Evolutionary conservation across 2,888 invertebrate species (phyloP).

Genomic region (Lacanobia oleracea): DNA sequence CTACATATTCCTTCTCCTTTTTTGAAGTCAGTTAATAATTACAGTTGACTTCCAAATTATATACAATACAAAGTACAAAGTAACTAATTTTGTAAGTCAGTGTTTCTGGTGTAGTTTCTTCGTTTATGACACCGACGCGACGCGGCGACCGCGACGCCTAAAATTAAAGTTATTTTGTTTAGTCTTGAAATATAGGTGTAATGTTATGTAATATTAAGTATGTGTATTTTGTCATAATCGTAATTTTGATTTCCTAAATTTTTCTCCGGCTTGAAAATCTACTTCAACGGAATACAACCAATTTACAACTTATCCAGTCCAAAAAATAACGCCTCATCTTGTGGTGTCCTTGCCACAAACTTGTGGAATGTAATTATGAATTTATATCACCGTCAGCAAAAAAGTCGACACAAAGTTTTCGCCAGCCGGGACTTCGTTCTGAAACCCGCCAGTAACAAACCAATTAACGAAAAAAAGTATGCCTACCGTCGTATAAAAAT

Average conservation of each 20-base stretch:
- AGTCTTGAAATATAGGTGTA: too few relatives aligned
- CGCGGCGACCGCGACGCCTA: too few relatives aligned
- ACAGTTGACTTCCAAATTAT: too few relatives aligned
- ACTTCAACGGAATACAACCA: neutral
- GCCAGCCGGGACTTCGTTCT: constrained; percentile 54
- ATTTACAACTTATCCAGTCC: constrained; percentile 3
- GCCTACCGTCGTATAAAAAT: constrained; percentile 31
- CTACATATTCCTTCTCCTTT: neutral
- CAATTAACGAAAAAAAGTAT: constrained; percentile 70
- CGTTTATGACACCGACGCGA: too few relatives aligned
- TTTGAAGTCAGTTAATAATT: too few relatives aligned
- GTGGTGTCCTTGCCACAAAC: constrained; percentile 32
- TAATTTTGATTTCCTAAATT: neutral
- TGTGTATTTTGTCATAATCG: too few relatives aligned
- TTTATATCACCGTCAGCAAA: constrained; percentile 63
- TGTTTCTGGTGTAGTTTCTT: too few relatives aligned
- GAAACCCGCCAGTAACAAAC: constrained; percentile 70
- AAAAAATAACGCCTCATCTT: constrained; percentile 25
- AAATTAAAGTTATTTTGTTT: too few relatives aligned
- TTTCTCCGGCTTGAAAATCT: neutral
- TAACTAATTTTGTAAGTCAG: too few relatives aligned
- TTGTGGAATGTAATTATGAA: constrained; percentile 68
- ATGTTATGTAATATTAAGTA: too few relatives aligned
- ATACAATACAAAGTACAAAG: too few relatives aligned
- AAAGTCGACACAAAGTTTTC: constrained; percentile 62